phyloP scores from a whole-genome alignment of 1,140 invertebrate genomes.

The Marisa cornuarietis region DNA sequence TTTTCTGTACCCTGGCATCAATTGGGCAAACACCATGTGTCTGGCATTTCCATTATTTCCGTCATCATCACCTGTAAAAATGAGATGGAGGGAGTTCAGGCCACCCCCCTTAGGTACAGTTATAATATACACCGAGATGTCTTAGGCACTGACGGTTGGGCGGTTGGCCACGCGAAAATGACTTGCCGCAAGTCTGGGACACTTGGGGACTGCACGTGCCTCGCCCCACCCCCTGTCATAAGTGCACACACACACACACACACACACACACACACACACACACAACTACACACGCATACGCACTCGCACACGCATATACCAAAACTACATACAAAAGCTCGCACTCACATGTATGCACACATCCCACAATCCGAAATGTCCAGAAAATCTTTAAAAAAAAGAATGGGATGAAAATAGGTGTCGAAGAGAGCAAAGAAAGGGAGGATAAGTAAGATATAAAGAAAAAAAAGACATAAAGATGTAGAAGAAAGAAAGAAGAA shows the following conservation, averaged over 20 bases:
- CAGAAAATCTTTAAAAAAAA: background rate
- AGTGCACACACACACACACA: background rate
- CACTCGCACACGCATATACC: too few species aligned
- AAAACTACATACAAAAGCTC: too few species aligned
- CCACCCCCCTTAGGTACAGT: background rate
- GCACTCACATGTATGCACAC: too few species aligned
- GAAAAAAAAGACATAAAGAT: too few species aligned
- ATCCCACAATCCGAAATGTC: too few species aligned
- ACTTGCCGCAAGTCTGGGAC: too few species aligned
- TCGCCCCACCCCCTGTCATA: too few species aligned
- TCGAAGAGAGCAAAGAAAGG: background rate
- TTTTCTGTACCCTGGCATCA: conserved; percentile 1
- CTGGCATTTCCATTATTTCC: conserved; percentile 8
- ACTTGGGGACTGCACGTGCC: too few species aligned
- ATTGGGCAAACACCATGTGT: conserved; percentile 2
- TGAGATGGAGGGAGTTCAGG: background rate
- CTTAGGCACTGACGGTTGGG: too few species aligned
- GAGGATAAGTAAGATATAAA: background rate
- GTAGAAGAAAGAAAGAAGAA: too few species aligned
- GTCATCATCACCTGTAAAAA: conserved; percentile 1
- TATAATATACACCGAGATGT: too few species aligned
- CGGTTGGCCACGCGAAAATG: too few species aligned
- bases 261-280: conserved; percentile 11
- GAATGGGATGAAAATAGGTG: background rate
- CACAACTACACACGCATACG: conserved; percentile 5